These are phyloP conservation scores for Vesta saturnalis DNA, from an alignment of 2,888 invertebrate genomes.

Conservation along the genomic window DNA sequence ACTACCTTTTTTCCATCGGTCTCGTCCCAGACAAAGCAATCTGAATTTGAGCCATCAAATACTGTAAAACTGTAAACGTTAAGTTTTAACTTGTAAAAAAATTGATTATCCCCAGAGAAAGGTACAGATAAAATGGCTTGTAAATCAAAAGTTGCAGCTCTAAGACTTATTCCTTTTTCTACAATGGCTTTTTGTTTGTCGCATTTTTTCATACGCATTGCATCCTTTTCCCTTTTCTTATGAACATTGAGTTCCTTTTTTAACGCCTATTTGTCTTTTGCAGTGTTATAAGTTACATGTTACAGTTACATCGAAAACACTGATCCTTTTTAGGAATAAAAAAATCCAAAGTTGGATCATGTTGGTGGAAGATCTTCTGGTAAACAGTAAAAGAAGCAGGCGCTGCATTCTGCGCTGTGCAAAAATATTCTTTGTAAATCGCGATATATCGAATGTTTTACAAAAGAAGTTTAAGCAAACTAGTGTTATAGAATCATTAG, in stretches of 20 bases:
- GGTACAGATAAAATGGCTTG: neutral
- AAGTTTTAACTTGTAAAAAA: neutral
- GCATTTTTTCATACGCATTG: neutral
- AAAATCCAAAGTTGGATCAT: too few relatives aligned
- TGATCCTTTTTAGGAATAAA: too few relatives aligned
- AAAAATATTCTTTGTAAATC: too few relatives aligned
- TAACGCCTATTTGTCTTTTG: neutral
- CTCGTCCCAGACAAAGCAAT: neutral
- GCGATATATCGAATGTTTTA: neutral
- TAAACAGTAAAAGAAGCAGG: too few relatives aligned
- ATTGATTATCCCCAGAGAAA: neutral
- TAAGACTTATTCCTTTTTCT: too few relatives aligned
- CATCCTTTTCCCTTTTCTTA: neutral
- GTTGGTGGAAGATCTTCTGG: neutral
- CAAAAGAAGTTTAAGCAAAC: neutral
- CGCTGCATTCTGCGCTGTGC: too few relatives aligned
- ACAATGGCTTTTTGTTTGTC: neutral
- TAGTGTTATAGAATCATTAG: neutral
- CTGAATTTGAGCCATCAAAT: neutral
- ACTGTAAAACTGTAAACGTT: neutral
- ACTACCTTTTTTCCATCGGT: neutral
- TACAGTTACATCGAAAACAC: too few relatives aligned
- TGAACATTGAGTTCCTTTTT: neutral
- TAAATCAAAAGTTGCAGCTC: neutral
- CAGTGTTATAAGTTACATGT: too few relatives aligned